phyloP scores from a whole-genome alignment of 2,113 vertebrate species.

The Caloenas nicobarica region DNA sequence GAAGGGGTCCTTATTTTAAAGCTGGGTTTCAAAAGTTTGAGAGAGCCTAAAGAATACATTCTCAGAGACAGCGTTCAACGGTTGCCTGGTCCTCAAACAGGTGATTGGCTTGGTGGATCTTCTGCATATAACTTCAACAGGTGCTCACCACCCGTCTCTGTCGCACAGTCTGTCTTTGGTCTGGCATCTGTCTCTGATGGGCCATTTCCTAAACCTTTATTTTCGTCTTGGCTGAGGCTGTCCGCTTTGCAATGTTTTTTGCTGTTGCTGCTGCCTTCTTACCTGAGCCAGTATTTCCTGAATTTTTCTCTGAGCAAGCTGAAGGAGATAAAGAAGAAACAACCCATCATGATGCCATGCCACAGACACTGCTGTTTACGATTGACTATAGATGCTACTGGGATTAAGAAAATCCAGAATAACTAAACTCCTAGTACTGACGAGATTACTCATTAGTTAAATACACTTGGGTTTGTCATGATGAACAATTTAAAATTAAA shows the following conservation, averaged over 20 bases:
- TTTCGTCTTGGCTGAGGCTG: slow-evolving; percentile 89
- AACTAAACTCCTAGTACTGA: background rate
- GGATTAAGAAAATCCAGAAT: background rate
- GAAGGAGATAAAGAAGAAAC: slow-evolving; percentile 45
- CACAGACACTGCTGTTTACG: background rate
- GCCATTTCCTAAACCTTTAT: slow-evolving; percentile 82
- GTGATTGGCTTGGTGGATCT: slow-evolving; percentile 81
- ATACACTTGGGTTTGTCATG: background rate
- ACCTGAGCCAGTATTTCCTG: slow-evolving; percentile 99
- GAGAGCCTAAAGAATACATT: slow-evolving; percentile 92
- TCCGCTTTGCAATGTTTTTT: slow-evolving; percentile 83
- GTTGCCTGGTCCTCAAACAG: slow-evolving; percentile 85
- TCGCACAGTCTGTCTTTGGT: slow-evolving; percentile 87
- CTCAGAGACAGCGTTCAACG: slow-evolving; percentile 87
- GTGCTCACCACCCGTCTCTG: slow-evolving; percentile 74
- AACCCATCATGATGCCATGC: background rate
- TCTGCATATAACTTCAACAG: slow-evolving; percentile 79
- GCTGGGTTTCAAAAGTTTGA: slow-evolving; percentile 86
- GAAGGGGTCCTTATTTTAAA: slow-evolving; percentile 82
- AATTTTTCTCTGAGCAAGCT: slow-evolving; percentile 99
- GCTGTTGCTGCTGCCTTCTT: slow-evolving; percentile 93
- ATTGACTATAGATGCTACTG: background rate
- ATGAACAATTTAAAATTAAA: background rate
- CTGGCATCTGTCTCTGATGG: slow-evolving; percentile 83
- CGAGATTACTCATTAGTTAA: background rate